Conservation (phyloP, 2,888 invertebrate species). For the Resseliella maxima region DNA sequence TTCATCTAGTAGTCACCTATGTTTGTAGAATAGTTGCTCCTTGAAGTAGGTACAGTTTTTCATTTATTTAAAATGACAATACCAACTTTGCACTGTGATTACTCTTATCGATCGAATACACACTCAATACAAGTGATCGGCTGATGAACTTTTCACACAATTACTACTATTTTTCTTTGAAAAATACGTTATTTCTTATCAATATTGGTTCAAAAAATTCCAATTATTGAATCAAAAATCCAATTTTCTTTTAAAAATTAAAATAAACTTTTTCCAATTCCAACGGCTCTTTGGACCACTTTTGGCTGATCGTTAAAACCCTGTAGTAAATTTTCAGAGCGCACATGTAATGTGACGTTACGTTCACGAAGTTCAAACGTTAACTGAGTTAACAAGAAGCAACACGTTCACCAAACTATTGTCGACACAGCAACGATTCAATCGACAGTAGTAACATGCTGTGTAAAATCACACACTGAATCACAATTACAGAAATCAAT, state of each 20-base stretch:
- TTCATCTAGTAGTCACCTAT: neutral
- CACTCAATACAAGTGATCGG: neutral
- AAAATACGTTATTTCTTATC: neutral
- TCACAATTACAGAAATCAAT: constrained; percentile 40
- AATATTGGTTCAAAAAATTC: neutral
- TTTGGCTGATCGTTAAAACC: neutral
- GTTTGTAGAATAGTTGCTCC: neutral
- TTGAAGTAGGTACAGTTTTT: neutral
- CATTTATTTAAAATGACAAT: neutral
- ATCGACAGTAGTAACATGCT: neutral
- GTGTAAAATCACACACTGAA: constrained; percentile 9
- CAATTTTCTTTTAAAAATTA: neutral
- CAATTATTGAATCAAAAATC: neutral
- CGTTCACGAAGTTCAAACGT: constrained; percentile 2
- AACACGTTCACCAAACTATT: constrained; percentile 54
- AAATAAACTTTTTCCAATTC: neutral
- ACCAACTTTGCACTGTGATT: neutral
- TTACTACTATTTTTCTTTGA: neutral
- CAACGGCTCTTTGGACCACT: constrained; percentile 8
- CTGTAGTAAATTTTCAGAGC: neutral
- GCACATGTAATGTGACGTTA: constrained; percentile 35
- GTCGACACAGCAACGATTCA: neutral
- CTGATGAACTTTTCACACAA: constrained; percentile 12
- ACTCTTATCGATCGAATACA: neutral
- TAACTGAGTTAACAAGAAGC: constrained; percentile 35